Evolutionary conservation across 2,888 invertebrate genomes (phyloP).

Genomic region (Linnaemya vulpina): DNA sequence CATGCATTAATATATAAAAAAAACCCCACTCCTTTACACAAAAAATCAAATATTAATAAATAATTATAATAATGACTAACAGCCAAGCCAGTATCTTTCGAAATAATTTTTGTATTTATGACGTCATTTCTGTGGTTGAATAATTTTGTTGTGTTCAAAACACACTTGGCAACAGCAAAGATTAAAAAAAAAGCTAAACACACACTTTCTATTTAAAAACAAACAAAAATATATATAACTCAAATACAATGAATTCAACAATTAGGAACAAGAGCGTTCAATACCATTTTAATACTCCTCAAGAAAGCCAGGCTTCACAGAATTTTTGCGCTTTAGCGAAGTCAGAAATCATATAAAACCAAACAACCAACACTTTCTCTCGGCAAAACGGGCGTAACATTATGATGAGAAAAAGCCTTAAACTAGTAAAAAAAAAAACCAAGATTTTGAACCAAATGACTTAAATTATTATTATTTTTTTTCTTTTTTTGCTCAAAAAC

Average conservation of each 20-base stretch:
- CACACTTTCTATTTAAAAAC: background rate
- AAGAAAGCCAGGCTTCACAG: background rate
- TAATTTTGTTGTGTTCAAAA: background rate
- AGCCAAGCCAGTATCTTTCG: background rate
- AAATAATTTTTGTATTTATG: background rate
- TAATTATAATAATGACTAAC: background rate
- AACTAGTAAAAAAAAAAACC: background rate
- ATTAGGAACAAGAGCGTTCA: background rate
- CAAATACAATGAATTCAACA: background rate
- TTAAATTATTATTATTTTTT: slow-evolving; percentile 28
- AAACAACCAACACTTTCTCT: slow-evolving; percentile 12
- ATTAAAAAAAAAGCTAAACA: background rate
- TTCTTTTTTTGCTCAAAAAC: slow-evolving; percentile 36
- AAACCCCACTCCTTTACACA: background rate
- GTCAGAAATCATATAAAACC: background rate
- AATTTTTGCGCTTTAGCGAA: background rate
- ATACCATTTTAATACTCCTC: background rate
- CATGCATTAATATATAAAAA: background rate
- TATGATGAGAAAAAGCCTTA: background rate
- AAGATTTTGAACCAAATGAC: slow-evolving; percentile 25
- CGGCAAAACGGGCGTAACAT: background rate
- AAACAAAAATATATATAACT: background rate
- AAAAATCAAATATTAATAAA: background rate
- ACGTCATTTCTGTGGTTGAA: slow-evolving; percentile 5
- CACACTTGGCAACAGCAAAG: background rate